Evolutionary conservation across 1,140 invertebrate species (phyloP), one percentile per base, ranked within the genome.

Genomic region (Tetragnatha versicolor): DNA sequence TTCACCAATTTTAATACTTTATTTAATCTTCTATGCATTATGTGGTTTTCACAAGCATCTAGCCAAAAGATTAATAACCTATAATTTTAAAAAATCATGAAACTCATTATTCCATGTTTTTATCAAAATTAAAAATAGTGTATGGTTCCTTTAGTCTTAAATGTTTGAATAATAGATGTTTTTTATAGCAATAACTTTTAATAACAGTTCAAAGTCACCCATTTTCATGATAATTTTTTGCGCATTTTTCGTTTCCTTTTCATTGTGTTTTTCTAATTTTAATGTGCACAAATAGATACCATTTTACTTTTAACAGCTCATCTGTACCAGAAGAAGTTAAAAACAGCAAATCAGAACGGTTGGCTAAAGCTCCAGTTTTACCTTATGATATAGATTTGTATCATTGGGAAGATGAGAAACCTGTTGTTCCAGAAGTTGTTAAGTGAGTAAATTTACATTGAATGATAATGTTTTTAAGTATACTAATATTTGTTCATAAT

Each of bases 361-460:
- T 87, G 12, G 65, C 83, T 25, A 81, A 82, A 42, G 88, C 87
- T 31, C 88, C 88, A 5, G 87, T 86, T 82, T 47, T 87, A 22
- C 86, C 87, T 5, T 88, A 83, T 82, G 86, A 88, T 79, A 82
- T 86, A 42, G 88, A 88, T 83, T 81, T 88, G 7, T 86, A 86
- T 70, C 85, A 87, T 79, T 88, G 88, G 88, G 88, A 87, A 81
- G 85, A 88, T 53, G 84, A 87, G 65, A 83, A 85, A 42, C 65
- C 86, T 37, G 51, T 82, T 33, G 82, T 84, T 27, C 85, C 86
- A 27, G 83, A 83, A n/a, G 69, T 86, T 42, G 68, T 87, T 58
- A 82, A 84, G 86, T 87, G 82, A 82, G 83, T 82, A 45, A 39
- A 1, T 42, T 42, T 9, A n/a, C n/a, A n/a, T n/a, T n/a, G n/a